These are phyloP conservation scores for Drosophila mauritiana DNA, from an alignment of 1,140 invertebrate genomes.

Conservation along the genomic window DNA sequence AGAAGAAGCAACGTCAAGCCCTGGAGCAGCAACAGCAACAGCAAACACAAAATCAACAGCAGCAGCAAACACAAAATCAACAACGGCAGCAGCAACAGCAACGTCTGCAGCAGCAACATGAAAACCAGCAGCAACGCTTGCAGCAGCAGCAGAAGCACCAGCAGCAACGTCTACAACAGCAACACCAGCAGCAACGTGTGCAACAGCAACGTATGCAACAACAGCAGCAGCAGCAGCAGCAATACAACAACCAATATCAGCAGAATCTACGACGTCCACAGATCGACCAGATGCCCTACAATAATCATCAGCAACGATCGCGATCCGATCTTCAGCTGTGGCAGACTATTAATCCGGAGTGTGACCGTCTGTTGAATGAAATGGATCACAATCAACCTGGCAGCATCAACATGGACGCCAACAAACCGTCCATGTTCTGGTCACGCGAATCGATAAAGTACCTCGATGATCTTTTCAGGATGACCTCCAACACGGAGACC, in stretches of 20 bases:
- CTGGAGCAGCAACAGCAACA: slow-evolving; percentile 8
- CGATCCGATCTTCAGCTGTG: slow-evolving; percentile 43
- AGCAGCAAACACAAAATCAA: slow-evolving; percentile 15
- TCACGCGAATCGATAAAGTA: slow-evolving; percentile 76
- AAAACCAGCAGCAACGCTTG: slow-evolving; percentile 13
- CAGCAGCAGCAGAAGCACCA: slow-evolving; percentile 10
- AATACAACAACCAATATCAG: slow-evolving; percentile 3
- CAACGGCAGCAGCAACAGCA: slow-evolving; percentile 1
- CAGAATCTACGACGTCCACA: slow-evolving; percentile 19
- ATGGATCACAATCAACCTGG: slow-evolving; percentile 26
- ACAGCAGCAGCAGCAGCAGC: slow-evolving; percentile 9
- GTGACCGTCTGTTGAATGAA: slow-evolving; percentile 42
- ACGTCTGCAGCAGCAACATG: slow-evolving; percentile 6
- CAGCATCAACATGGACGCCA: slow-evolving; percentile 54
- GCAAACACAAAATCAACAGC: slow-evolving; percentile 34
- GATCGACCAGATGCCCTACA: slow-evolving; percentile 40
- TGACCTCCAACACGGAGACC: slow-evolving; percentile 40
- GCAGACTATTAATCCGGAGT: slow-evolving; percentile 46
- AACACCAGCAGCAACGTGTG: slow-evolving; percentile 9
- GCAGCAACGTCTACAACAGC: not conserved
- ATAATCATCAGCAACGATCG: slow-evolving; percentile 51
- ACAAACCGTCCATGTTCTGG: slow-evolving; percentile 73
- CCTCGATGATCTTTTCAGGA: slow-evolving; percentile 62
- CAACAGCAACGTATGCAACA: slow-evolving; percentile 2
- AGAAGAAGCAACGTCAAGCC: slow-evolving; percentile 18